phyloP scores from a whole-genome alignment of 2,888 invertebrate genomes.

The Pterostichus niger region DNA sequence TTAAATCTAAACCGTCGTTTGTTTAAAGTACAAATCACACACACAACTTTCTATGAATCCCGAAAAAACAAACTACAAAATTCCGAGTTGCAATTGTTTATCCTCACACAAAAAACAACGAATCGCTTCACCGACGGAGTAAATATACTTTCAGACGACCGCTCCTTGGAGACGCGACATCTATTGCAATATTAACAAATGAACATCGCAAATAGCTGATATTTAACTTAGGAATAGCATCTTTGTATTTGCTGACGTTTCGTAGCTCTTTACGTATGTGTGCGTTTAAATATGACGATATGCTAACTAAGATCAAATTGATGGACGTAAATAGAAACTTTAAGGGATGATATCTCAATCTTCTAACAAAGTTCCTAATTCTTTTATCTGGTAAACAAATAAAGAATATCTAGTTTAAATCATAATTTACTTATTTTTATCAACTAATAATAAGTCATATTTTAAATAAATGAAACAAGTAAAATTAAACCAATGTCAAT shows the following conservation, averaged over 20 bases:
- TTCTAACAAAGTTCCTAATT: too few relatives aligned
- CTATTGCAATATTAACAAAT: slow-evolving; percentile 11
- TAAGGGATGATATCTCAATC: background rate
- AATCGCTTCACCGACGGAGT: slow-evolving; percentile 11
- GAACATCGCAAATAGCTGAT: slow-evolving; percentile 12
- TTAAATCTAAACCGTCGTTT: too few relatives aligned
- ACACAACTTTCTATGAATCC: slow-evolving; percentile 1
- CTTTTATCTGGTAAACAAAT: too few relatives aligned
- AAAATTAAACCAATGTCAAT: too few relatives aligned
- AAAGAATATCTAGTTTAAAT: too few relatives aligned
- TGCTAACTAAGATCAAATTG: background rate
- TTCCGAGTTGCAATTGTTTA: slow-evolving; percentile 33
- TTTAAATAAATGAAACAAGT: too few relatives aligned
- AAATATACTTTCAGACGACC: slow-evolving; percentile 13
- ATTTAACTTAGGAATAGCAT: slow-evolving; percentile 14
- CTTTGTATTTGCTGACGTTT: slow-evolving; percentile 4
- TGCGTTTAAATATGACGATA: background rate
- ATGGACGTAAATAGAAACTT: background rate
- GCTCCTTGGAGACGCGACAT: slow-evolving; percentile 13
- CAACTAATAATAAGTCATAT: too few relatives aligned
- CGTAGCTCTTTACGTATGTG: background rate
- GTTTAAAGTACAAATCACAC: too few relatives aligned
- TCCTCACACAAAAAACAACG: slow-evolving; percentile 1
- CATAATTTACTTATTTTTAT: too few relatives aligned
- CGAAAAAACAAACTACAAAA: background rate